Conservation (phyloP, 2,113 vertebrate species). For the Terrapene triunguis region DNA sequence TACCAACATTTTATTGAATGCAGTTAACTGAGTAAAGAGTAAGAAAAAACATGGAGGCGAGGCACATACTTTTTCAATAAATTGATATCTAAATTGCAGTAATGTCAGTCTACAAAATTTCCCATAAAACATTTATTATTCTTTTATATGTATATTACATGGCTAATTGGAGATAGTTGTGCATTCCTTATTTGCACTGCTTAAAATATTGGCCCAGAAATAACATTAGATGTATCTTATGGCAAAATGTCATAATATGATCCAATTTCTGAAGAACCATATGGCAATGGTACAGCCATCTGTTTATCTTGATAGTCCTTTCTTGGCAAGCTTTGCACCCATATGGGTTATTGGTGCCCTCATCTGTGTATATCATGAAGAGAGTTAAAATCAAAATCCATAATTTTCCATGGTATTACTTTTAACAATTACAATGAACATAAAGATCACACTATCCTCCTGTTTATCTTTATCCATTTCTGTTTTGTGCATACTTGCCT, state of each 20-base stretch:
- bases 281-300: conserved; percentile 80
- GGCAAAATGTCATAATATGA: conserved; percentile 67
- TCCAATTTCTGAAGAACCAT: conserved; percentile 76
- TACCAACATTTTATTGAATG: conserved; percentile 52
- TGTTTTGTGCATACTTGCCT: conserved; percentile 65
- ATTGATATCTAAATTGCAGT: conserved; percentile 34
- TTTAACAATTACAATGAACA: conserved; percentile 68
- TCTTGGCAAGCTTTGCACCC: conserved; percentile 80
- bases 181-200: conserved; percentile 58
- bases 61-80: conserved; percentile 19
- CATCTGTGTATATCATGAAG: conserved; percentile 75
- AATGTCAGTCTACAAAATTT: conserved; percentile 30
- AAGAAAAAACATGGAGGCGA: background rate
- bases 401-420: conserved; percentile 61
- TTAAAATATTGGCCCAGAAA: conserved; percentile 72
- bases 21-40: background rate
- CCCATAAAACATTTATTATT: conserved; percentile 14
- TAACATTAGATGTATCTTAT: conserved; percentile 71
- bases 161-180: conserved; percentile 59
- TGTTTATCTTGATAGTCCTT: conserved; percentile 80
- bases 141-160: conserved; percentile 61
- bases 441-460: conserved; percentile 63
- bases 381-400: conserved; percentile 66
- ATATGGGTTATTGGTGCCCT: conserved; percentile 81
- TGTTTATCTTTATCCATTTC: conserved; percentile 66